These are phyloP conservation scores for Lampris megalopsis DNA, from an alignment of 2,113 vertebrate species.

Conservation along the genomic window DNA sequence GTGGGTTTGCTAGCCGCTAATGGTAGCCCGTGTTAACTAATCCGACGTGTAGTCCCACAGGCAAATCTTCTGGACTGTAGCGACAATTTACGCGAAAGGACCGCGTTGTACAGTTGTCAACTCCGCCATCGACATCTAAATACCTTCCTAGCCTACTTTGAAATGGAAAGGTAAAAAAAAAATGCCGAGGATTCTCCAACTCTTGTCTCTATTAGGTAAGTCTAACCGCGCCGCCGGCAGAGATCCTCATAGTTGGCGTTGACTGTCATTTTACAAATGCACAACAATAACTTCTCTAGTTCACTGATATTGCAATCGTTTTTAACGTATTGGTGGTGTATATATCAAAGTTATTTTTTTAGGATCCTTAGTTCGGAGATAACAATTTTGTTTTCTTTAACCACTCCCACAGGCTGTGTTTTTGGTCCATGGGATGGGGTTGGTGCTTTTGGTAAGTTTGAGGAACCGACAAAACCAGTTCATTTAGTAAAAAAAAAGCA, in stretches of 20 bases:
- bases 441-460: slow-evolving; percentile 70
- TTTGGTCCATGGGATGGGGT: slow-evolving; percentile 65
- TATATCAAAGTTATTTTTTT: background rate
- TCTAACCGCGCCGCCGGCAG: no score
- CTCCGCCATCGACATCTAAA: slow-evolving; percentile 11
- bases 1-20: slow-evolving; percentile 40
- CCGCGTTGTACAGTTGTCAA: slow-evolving; percentile 14
- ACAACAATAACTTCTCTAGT: no score
- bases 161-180: slow-evolving; percentile 72
- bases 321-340: background rate
- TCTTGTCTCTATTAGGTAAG: slow-evolving; percentile 72
- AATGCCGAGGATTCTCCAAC: slow-evolving; percentile 70
- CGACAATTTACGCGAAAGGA: background rate
- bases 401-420: slow-evolving; percentile 56
- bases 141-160: slow-evolving; percentile 24
- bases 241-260: no score
- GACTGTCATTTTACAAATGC: no score
- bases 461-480: background rate
- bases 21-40: background rate
- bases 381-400: background rate
- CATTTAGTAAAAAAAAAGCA: background rate
- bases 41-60: background rate
- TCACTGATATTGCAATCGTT: background rate
- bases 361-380: background rate
- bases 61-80: slow-evolving; percentile 36